Conservation (phyloP, 1,140 invertebrate genomes). For the Belonocnema kinseyi region DNA sequence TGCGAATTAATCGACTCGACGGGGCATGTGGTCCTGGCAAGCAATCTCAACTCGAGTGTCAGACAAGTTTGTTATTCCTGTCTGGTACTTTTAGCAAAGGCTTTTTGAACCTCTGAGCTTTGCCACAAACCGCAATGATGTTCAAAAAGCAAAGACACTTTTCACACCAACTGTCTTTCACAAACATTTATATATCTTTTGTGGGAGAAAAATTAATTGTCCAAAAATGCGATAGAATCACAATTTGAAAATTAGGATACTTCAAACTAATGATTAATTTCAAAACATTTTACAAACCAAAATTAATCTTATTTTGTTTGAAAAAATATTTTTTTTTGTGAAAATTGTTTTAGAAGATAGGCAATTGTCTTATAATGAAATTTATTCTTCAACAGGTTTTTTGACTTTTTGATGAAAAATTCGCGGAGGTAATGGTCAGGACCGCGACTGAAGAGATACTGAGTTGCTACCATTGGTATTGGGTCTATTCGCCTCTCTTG, state of each 20-base stretch:
- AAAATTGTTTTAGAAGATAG: neutral
- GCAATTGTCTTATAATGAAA: constrained; percentile 12
- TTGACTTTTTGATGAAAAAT: constrained; percentile 32
- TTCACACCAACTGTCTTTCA: too few relatives aligned
- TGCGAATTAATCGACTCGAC: neutral
- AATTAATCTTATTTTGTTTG: too few relatives aligned
- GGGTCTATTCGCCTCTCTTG: constrained; percentile 59
- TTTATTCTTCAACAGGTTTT: constrained; percentile 29
- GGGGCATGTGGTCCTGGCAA: constrained; percentile 8
- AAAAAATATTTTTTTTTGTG: too few relatives aligned
- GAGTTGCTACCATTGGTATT: constrained; percentile 72
- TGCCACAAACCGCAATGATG: too few relatives aligned
- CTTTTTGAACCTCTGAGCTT: neutral
- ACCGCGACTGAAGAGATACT: constrained; percentile 71
- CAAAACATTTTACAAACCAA: too few relatives aligned
- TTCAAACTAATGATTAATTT: too few relatives aligned
- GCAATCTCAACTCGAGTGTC: neutral
- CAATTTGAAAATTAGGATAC: too few relatives aligned
- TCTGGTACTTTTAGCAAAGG: neutral
- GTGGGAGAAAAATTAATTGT: too few relatives aligned
- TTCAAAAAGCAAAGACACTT: neutral
- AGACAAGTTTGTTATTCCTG: neutral
- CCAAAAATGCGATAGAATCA: too few relatives aligned
- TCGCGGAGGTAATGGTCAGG: constrained; percentile 60
- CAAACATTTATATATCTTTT: too few relatives aligned